A percentile compares a stretch with the other conserved stretches of the same genome.
Conservation (phyloP, 2,797 vertebrate genomes). For the Tachyglossus aculeatus region DNA sequence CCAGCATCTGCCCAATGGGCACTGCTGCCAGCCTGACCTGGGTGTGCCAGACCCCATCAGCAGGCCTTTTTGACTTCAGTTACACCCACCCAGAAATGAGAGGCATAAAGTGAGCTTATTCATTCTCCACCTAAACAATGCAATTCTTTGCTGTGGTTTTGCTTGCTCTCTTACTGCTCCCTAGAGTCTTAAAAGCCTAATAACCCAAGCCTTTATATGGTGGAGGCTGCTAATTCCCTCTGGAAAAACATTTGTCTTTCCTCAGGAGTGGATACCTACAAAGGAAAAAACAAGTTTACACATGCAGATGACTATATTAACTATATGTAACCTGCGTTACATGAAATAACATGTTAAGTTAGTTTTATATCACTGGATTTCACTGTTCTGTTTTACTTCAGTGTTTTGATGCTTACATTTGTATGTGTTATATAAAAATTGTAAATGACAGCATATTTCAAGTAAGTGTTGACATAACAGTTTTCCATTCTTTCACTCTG, state of each 20-base stretch:
- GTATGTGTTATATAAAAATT: constrained; percentile 53
- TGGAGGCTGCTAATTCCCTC: constrained; percentile 23
- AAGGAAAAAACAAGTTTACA: constrained; percentile 56
- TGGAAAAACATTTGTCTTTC: constrained; percentile 13
- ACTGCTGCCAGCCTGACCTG: no score
- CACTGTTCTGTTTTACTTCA: constrained; percentile 52
- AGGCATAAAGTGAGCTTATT: no score
- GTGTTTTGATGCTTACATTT: constrained; percentile 62
- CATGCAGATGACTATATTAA: constrained; percentile 66
- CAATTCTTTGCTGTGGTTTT: background rate
- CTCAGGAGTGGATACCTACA: constrained; percentile 26
- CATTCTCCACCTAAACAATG: background rate
- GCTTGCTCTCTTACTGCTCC: constrained; percentile 50
- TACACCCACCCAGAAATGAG: no score
- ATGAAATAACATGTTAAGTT: constrained; percentile 22
- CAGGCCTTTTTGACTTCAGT: no score
- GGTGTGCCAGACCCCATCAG: no score
- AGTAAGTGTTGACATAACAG: constrained; percentile 2
- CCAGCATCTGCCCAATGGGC: no score
- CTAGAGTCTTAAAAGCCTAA: constrained; percentile 18
- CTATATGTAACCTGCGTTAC: constrained; percentile 26
- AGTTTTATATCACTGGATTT: constrained; percentile 58
- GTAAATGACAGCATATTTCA: constrained; percentile 16
- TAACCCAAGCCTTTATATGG: background rate
- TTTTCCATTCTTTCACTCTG: constrained; percentile 16